These are phyloP conservation scores for Xenops minutus DNA, from an alignment of 2,797 vertebrate genomes.

Conservation along the genomic window DNA sequence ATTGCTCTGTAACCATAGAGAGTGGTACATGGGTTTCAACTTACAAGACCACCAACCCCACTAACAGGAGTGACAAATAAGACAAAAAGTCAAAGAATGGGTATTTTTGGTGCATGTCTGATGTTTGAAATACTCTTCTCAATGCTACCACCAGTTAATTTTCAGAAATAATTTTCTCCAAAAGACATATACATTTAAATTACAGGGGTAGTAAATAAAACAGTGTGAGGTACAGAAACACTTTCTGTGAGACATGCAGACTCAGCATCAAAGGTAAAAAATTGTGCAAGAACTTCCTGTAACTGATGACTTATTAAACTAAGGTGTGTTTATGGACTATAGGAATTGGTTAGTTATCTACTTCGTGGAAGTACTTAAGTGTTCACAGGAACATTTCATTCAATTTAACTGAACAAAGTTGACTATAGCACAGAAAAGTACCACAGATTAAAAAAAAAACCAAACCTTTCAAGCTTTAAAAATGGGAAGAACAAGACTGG, in stretches of 20 bases:
- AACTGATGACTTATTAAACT: slow-evolving; percentile 1
- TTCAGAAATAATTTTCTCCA: background rate
- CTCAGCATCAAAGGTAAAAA: background rate
- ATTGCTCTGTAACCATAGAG: background rate
- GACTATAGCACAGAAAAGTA: background rate
- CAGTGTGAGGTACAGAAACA: background rate
- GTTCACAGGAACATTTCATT: background rate
- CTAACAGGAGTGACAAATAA: background rate
- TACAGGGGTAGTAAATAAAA: background rate
- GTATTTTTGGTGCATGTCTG: background rate
- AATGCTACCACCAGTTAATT: background rate
- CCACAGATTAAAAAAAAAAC: background rate
- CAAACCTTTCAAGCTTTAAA: background rate
- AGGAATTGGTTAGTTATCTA: background rate
- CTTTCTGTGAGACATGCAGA: background rate
- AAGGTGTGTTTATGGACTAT: background rate
- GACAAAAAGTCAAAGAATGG: background rate
- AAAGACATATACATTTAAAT: background rate
- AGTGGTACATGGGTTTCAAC: background rate
- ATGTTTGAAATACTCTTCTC: background rate
- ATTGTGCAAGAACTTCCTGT: background rate
- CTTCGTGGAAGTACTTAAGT: background rate
- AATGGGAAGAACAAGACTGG: background rate
- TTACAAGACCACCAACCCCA: background rate
- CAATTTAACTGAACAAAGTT: background rate